Evolutionary conservation across 2,113 vertebrate species (phyloP).

Genomic region (Megalops atlanticus): DNA sequence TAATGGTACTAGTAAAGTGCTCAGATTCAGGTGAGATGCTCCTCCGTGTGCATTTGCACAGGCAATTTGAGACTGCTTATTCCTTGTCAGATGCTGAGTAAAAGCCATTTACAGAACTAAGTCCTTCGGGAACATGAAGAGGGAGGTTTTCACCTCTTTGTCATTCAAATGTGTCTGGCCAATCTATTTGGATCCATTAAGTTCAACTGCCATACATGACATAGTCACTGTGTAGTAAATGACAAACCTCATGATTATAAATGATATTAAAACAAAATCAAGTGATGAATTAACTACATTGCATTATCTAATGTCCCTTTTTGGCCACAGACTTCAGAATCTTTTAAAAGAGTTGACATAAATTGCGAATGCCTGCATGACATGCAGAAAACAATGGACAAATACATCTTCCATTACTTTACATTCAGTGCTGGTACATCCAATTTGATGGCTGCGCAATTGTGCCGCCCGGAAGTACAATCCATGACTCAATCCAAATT

Average conservation of each 20-base stretch:
- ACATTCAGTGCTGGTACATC: no score
- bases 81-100: slow-evolving; percentile 22
- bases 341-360: no score
- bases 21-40: neutral
- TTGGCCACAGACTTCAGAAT: no score
- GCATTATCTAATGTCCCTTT: no score
- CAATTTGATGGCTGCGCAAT: no score
- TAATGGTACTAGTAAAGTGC: slow-evolving; percentile 16
- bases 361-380: no score
- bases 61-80: neutral
- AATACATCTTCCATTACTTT: no score
- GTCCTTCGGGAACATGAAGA: neutral
- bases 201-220: neutral
- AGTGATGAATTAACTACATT: neutral
- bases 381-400: no score
- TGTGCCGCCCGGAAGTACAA: no score
- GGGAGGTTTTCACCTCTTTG: neutral
- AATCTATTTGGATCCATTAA: neutral
- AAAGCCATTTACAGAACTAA: slow-evolving; percentile 13
- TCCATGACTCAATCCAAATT: no score
- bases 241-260: neutral
- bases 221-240: neutral
- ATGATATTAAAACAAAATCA: neutral
- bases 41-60: neutral
- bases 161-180: neutral